Percentiles rank a stretch among this genome's conserved stretches.
These are phyloP conservation scores for Hyles vespertilio DNA, from an alignment of 1,140 invertebrate species.

Conservation along the genomic window DNA sequence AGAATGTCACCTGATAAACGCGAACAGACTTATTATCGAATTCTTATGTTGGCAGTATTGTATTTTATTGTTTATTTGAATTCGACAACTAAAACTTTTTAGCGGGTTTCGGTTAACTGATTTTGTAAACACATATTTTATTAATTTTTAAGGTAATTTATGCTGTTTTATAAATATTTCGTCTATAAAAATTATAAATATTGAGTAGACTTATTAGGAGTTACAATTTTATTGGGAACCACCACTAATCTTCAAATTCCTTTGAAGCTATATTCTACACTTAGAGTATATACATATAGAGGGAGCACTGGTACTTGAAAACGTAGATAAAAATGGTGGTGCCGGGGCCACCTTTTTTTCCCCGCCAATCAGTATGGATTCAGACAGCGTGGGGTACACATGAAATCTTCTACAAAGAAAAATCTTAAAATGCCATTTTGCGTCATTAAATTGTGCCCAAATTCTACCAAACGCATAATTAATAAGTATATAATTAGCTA, in stretches of 20 bases:
- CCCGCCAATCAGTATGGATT: too few species aligned
- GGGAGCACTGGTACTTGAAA: too few species aligned
- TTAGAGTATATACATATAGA: too few species aligned
- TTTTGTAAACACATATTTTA: not conserved
- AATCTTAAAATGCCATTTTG: too few species aligned
- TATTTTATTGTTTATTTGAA: constrained; percentile 4
- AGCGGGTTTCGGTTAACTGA: not conserved
- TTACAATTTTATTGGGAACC: constrained; percentile 2
- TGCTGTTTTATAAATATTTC: not conserved
- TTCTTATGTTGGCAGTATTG: constrained; percentile 6
- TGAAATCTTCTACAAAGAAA: too few species aligned
- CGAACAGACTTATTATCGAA: not conserved
- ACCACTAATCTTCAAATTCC: constrained; percentile 4
- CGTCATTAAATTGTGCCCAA: too few species aligned
- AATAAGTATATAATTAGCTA: too few species aligned
- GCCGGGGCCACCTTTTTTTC: too few species aligned
- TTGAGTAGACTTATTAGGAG: constrained; percentile 3
- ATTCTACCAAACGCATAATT: too few species aligned
- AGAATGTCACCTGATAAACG: not conserved
- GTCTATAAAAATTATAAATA: not conserved
- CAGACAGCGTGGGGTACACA: too few species aligned
- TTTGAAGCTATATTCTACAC: constrained; percentile 3
- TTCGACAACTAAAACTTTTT: constrained; percentile 4
- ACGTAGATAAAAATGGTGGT: too few species aligned
- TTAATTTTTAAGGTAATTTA: not conserved